Conservation (phyloP, 2,888 invertebrate species). For the Netelia fuscicornis region DNA sequence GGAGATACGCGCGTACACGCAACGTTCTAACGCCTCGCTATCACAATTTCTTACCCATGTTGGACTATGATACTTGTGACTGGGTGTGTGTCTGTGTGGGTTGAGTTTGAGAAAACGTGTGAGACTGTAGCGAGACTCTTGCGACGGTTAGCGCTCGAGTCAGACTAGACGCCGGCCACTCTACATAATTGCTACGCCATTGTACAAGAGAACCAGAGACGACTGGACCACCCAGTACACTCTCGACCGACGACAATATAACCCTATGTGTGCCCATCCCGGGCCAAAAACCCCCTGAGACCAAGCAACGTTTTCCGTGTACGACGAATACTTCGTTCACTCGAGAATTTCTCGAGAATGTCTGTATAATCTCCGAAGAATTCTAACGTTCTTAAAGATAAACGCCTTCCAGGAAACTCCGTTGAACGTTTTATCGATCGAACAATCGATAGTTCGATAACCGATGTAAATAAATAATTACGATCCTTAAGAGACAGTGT, state of each 20-base stretch:
- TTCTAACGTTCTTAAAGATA: too few species aligned
- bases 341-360: background rate
- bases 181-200: slow-evolving; percentile 78
- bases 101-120: background rate
- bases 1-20: background rate
- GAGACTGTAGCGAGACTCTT: slow-evolving; percentile 7
- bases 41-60: slow-evolving; percentile 28
- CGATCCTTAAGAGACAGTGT: too few species aligned
- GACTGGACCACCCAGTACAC: slow-evolving; percentile 25
- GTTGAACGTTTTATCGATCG: too few species aligned
- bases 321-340: slow-evolving; percentile 17
- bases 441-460: too few species aligned
- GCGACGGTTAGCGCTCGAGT: slow-evolving; percentile 50
- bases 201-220: slow-evolving; percentile 62
- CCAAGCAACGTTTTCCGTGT: slow-evolving; percentile 25
- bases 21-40: slow-evolving; percentile 15
- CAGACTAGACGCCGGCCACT: slow-evolving; percentile 76
- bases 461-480: too few species aligned
- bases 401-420: too few species aligned
- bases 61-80: background rate
- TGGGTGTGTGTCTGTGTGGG: background rate
- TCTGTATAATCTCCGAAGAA: too few species aligned
- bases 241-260: slow-evolving; percentile 37
- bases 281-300: slow-evolving; percentile 38
- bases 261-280: slow-evolving; percentile 51